Conservation (phyloP, 2,113 vertebrate species). For the Megaceryle maxima region DNA sequence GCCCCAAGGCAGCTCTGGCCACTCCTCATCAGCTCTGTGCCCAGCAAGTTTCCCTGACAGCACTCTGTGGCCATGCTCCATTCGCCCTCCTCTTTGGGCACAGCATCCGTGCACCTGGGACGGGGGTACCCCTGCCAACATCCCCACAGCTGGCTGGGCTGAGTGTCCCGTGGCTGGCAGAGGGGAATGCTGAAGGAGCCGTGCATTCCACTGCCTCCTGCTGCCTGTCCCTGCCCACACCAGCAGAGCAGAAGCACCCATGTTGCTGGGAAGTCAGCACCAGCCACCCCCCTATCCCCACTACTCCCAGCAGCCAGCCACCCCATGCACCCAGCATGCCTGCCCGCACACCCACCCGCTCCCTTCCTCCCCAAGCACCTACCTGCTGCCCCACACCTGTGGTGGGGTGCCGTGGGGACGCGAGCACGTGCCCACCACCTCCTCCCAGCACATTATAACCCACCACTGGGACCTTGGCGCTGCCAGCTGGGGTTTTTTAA, state of each 20-base stretch:
- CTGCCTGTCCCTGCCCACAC: background rate
- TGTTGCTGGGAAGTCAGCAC: rapidly evolving
- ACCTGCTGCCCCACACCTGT: background rate
- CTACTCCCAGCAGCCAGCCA: rapidly evolving
- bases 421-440: background rate
- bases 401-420: background rate
- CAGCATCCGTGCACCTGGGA: background rate
- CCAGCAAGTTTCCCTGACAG: rapidly evolving
- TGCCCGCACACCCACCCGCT: rapidly evolving
- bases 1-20: rapidly evolving
- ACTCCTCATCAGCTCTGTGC: rapidly evolving
- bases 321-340: background rate
- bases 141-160: rapidly evolving
- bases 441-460: slow-evolving; percentile 15
- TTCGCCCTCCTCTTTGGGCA: background rate
- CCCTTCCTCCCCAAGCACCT: background rate
- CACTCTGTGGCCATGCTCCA: rapidly evolving
- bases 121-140: background rate
- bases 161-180: background rate
- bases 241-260: background rate
- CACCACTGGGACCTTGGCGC: background rate
- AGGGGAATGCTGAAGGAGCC: background rate
- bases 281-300: rapidly evolving
- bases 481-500: slow-evolving; percentile 63
- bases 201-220: rapidly evolving